phyloP scores from a whole-genome alignment of 2,888 invertebrate species.

The Callyntrura guangdongensis region DNA sequence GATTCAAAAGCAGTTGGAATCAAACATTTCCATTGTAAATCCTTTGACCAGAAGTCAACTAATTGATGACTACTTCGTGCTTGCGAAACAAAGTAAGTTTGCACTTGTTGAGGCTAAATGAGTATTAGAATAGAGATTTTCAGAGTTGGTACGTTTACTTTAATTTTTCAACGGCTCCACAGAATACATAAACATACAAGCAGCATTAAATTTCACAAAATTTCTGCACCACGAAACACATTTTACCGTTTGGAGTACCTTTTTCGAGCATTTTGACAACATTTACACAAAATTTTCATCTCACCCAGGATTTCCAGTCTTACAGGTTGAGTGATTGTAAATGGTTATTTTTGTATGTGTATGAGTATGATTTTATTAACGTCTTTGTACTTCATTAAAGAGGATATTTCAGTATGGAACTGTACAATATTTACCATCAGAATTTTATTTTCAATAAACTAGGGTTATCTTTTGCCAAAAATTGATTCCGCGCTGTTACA shows the following conservation, averaged over 20 bases:
- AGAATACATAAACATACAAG: conserved; percentile 64
- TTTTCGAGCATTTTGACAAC: conserved; percentile 59
- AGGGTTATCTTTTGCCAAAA: conserved; percentile 63
- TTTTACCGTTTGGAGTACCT: conserved; percentile 79
- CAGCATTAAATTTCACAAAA: conserved; percentile 65
- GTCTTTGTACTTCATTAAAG: too few relatives aligned
- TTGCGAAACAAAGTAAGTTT: conserved; percentile 77
- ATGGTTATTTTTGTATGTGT: too few relatives aligned
- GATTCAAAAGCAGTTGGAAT: conserved; percentile 77
- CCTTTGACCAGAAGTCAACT: conserved; percentile 79
- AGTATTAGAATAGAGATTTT: neutral
- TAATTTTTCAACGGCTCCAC: neutral
- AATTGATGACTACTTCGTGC: conserved; percentile 81
- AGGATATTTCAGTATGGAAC: too few relatives aligned
- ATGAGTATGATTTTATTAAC: too few relatives aligned
- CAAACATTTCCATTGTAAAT: conserved; percentile 65
- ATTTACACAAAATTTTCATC: conserved; percentile 55
- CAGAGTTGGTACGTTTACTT: neutral
- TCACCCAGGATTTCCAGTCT: conserved; percentile 44
- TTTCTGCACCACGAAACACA: conserved; percentile 75
- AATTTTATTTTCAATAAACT: conserved; percentile 1
- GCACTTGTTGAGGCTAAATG: neutral
- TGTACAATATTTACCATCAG: too few relatives aligned
- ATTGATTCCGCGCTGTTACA: conserved; percentile 56
- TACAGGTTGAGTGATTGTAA: conserved; percentile 31